These are phyloP conservation scores for Lysandra coridon DNA, from an alignment of 2,888 invertebrate genomes.

Conservation along the genomic window DNA sequence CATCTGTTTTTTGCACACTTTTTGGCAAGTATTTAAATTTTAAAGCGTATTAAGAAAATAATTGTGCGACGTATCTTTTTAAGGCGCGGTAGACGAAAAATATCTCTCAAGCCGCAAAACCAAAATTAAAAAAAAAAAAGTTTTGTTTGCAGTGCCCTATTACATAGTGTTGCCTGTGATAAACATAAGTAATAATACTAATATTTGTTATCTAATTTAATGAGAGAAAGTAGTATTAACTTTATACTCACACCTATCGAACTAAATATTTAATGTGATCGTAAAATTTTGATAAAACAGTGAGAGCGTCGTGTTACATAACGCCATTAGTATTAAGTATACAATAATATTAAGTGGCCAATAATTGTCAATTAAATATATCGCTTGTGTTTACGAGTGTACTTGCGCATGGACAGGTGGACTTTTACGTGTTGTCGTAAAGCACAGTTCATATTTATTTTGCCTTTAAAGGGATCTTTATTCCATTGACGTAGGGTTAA, in stretches of 20 bases:
- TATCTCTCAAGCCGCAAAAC: not conserved
- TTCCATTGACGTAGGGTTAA: not conserved
- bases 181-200: not conserved
- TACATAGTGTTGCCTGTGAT: too few species aligned
- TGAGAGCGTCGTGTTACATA: not conserved
- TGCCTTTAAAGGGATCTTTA: not conserved
- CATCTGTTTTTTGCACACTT: not conserved
- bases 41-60: not conserved
- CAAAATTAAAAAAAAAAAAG: not conserved
- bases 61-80: not conserved
- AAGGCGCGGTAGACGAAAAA: not conserved
- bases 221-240: constrained; percentile 2
- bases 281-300: not conserved
- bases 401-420: constrained; percentile 56
- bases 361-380: constrained; percentile 18
- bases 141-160: too few species aligned
- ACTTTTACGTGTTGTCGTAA: constrained; percentile 55
- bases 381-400: constrained; percentile 36
- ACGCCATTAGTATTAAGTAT: not conserved
- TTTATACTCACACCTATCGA: not conserved
- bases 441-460: constrained; percentile 38
- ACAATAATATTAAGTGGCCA: not conserved
- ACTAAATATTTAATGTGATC: not conserved
- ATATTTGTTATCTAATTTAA: not conserved
- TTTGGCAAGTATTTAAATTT: not conserved